These are phyloP conservation scores for Carettochelys insculpta DNA, from an alignment of 2,113 vertebrate genomes.

Conservation along the genomic window DNA sequence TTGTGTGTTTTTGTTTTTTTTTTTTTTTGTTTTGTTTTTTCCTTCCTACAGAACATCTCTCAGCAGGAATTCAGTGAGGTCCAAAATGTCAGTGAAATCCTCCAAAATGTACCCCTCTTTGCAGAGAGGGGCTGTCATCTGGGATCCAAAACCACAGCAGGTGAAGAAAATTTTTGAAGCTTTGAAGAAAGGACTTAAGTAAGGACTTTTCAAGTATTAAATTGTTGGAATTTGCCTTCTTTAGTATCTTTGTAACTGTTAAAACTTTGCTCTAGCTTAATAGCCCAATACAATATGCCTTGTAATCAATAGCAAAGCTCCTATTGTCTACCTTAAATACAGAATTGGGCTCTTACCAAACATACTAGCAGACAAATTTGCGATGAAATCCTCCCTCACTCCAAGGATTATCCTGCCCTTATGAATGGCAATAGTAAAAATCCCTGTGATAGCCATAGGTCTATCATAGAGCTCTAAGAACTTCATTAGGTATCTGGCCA, in stretches of 20 bases:
- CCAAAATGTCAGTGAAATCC: constrained; percentile 77
- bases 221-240: not conserved
- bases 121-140: constrained; percentile 71
- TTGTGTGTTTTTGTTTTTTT: too few species aligned
- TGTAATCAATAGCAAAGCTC: not conserved
- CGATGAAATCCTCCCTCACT: not conserved
- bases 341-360: not conserved
- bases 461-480: not conserved
- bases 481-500: not conserved
- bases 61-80: constrained; percentile 81
- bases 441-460: not conserved
- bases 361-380: not conserved
- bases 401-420: not conserved
- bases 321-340: not conserved
- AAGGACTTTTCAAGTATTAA: constrained; percentile 57
- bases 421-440: not conserved
- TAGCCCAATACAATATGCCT: not conserved
- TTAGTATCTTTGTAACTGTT: not conserved
- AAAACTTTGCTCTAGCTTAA: not conserved
- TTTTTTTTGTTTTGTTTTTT: fast-evolving
- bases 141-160: constrained; percentile 86
- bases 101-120: constrained; percentile 80
- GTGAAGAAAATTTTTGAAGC: constrained; percentile 92
- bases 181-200: constrained; percentile 92
- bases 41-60: constrained; percentile 72